Conservation (phyloP, 2,888 invertebrate species). For the Chrysolina oricalcia region DNA sequence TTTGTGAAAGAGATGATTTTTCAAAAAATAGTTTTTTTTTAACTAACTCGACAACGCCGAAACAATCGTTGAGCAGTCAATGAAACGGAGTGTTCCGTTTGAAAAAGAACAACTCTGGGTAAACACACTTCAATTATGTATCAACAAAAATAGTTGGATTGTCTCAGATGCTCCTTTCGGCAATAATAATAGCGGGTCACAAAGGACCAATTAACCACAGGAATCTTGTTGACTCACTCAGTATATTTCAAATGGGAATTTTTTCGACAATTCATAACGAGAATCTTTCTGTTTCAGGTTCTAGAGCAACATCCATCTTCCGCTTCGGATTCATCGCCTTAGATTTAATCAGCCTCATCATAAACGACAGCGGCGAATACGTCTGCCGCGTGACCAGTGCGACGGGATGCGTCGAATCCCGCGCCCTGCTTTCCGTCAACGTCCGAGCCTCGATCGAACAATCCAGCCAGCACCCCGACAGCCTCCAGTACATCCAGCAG, state of each 20-base stretch:
- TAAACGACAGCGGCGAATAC: slow-evolving; percentile 92
- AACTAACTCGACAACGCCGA: no score
- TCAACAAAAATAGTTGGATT: no score
- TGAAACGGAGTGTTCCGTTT: no score
- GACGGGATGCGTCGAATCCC: slow-evolving; percentile 90
- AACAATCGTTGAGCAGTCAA: no score
- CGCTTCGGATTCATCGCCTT: slow-evolving; percentile 98
- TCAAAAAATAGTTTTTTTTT: no score
- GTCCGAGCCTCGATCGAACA: slow-evolving; percentile 89
- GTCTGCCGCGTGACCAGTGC: slow-evolving; percentile 90
- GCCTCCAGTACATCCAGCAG: slow-evolving; percentile 91
- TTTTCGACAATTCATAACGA: neutral
- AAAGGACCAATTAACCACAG: no score
- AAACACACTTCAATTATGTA: no score
- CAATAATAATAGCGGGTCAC: no score
- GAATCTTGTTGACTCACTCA: no score
- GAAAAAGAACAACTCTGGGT: no score
- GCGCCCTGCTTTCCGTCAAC: slow-evolving; percentile 86
- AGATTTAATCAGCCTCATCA: slow-evolving; percentile 89
- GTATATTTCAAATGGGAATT: neutral
- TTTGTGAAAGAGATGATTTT: no score
- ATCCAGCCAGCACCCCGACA: slow-evolving; percentile 92
- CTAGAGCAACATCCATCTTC: slow-evolving; percentile 94
- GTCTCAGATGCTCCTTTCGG: no score
- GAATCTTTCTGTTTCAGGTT: slow-evolving; percentile 77